Percentiles rank a stretch among this genome's conserved stretches.
These are phyloP conservation scores for Gallinago media DNA, from an alignment of 2,113 vertebrate genomes.

Conservation along the genomic window DNA sequence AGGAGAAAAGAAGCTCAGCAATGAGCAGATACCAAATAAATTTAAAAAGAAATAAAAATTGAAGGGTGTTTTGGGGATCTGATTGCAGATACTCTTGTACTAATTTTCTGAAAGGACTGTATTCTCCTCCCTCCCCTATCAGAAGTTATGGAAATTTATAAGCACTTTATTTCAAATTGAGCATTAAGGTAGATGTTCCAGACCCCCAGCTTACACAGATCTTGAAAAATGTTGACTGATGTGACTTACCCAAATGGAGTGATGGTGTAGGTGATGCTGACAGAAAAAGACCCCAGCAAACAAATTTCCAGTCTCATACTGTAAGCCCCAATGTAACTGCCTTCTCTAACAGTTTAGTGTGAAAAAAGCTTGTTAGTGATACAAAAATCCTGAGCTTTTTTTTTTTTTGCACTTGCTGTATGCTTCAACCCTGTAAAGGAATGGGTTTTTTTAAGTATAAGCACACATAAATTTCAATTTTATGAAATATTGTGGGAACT, in stretches of 20 bases:
- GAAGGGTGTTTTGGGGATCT: not conserved
- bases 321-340: rapidly evolving
- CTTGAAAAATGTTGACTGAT: not conserved
- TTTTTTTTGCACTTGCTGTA: not conserved
- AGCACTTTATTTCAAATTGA: not conserved
- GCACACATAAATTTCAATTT: not conserved
- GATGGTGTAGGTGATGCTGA: not conserved
- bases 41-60: too few relatives aligned
- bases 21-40: not conserved
- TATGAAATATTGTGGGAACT: not conserved
- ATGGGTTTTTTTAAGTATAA: not conserved
- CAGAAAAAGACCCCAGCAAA: not conserved
- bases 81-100: not conserved
- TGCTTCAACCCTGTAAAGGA: not conserved
- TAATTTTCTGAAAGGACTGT: not conserved
- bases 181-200: not conserved
- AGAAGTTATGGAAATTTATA: not conserved
- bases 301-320: not conserved
- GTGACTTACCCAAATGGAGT: not conserved
- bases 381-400: not conserved
- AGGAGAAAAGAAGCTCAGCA: not conserved
- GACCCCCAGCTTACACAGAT: rapidly evolving
- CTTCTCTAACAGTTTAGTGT: not conserved
- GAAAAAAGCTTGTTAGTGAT: not conserved
- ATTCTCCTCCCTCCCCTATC: not conserved